Evolutionary conservation across 1,140 invertebrate species (phyloP).

Genomic region (Dendrolimus kikuchii): DNA sequence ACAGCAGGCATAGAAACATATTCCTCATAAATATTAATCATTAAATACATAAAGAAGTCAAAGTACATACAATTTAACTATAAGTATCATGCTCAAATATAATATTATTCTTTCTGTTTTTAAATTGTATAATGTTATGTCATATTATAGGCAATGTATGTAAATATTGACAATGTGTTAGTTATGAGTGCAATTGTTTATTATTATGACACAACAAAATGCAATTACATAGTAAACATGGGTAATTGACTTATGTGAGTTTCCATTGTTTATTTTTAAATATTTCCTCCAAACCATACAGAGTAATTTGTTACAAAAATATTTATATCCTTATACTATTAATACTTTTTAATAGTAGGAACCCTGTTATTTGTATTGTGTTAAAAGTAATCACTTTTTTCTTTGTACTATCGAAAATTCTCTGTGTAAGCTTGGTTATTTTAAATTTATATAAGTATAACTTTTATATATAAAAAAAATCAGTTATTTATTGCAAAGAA

Average conservation of each 20-base stretch:
- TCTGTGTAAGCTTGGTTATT: too few species aligned
- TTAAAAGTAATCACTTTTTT: too few species aligned
- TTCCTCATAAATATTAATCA: not conserved
- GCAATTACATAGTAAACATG: slow-evolving; percentile 48
- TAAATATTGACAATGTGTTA: slow-evolving; percentile 25
- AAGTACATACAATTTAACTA: not conserved
- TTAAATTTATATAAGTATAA: too few species aligned
- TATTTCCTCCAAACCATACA: slow-evolving; percentile 1
- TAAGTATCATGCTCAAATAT: too few species aligned
- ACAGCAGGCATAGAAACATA: too few species aligned
- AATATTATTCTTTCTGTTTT: not conserved
- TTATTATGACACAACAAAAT: slow-evolving; percentile 54
- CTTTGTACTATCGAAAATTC: too few species aligned
- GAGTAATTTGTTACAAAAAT: slow-evolving; percentile 1
- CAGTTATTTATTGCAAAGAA: too few species aligned
- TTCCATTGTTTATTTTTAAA: slow-evolving; percentile 1
- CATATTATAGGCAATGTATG: slow-evolving; percentile 18
- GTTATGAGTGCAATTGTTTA: slow-evolving; percentile 34
- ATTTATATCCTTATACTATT: not conserved
- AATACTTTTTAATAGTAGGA: too few species aligned
- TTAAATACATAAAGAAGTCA: not conserved
- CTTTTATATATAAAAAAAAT: too few species aligned
- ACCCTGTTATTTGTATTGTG: too few species aligned
- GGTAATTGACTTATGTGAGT: slow-evolving; percentile 25
- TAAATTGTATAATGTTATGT: slow-evolving; percentile 12